These are phyloP conservation scores for Prinia subflava DNA, from an alignment of 2,113 vertebrate genomes.

Conservation along the genomic window DNA sequence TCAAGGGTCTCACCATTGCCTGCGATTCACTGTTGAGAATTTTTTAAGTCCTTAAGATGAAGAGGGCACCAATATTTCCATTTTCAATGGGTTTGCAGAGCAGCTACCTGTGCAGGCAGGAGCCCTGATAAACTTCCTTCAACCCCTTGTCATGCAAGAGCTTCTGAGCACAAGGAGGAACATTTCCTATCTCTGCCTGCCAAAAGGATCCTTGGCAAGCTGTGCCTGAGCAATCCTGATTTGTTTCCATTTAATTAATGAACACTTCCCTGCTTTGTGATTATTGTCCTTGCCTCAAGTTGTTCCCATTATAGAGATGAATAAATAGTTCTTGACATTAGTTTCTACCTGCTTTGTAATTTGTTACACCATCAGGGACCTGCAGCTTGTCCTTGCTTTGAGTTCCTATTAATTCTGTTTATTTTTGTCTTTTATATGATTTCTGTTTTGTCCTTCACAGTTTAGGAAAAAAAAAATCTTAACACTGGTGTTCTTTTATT, in stretches of 20 bases:
- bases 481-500: neutral
- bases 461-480: neutral
- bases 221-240: neutral
- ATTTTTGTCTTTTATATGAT: neutral
- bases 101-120: neutral
- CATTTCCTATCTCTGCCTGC: neutral
- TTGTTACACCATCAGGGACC: neutral
- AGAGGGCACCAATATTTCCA: neutral
- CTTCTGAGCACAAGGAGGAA: neutral
- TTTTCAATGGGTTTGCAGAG: neutral
- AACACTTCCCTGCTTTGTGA: conserved; percentile 14
- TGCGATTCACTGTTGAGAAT: neutral
- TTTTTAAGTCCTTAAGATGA: neutral
- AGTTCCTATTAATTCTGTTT: neutral
- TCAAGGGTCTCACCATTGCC: neutral
- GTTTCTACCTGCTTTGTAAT: conserved; percentile 16
- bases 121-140: neutral
- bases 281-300: conserved; percentile 51
- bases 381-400: conserved; percentile 17
- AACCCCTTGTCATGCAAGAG: neutral
- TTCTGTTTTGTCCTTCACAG: neutral
- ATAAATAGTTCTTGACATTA: conserved; percentile 27
- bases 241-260: conserved; percentile 53
- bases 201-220: conserved; percentile 33
- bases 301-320: conserved; percentile 31